A percentile compares a stretch with the other conserved stretches of the same genome.
phyloP scores from a whole-genome alignment of 2,113 vertebrate species.

The Podiceps cristatus region DNA sequence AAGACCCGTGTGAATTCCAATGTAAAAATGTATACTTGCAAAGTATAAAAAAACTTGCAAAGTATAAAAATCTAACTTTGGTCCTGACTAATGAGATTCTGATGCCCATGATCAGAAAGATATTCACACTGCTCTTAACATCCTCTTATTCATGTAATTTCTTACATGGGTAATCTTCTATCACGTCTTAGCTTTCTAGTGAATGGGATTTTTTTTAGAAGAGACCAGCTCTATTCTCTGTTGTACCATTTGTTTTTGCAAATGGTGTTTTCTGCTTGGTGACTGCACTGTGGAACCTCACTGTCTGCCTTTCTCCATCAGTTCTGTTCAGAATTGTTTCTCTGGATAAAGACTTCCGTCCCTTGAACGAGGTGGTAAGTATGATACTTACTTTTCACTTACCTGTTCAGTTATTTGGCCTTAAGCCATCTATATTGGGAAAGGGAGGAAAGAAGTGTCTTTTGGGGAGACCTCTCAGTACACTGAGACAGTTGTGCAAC shows the following conservation, averaged over 20 bases:
- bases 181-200: neutral
- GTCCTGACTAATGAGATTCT: neutral
- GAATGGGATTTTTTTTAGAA: neutral
- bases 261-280: neutral
- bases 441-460: neutral
- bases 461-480: neutral
- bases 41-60: neutral
- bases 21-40: neutral
- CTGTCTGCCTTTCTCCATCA: slow-evolving; percentile 50
- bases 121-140: neutral
- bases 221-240: neutral
- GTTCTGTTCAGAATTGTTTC: slow-evolving; percentile 75
- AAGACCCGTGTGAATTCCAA: neutral
- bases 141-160: neutral
- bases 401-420: neutral
- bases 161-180: neutral
- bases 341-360: slow-evolving; percentile 74
- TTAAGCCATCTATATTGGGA: neutral
- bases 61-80: neutral
- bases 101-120: neutral
- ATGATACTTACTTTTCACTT: neutral
- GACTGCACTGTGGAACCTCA: neutral
- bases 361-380: slow-evolving; percentile 73
- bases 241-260: neutral
- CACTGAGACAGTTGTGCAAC: neutral